phyloP scores from a whole-genome alignment of 2,888 invertebrate genomes.

The Antheraea assamensis region DNA sequence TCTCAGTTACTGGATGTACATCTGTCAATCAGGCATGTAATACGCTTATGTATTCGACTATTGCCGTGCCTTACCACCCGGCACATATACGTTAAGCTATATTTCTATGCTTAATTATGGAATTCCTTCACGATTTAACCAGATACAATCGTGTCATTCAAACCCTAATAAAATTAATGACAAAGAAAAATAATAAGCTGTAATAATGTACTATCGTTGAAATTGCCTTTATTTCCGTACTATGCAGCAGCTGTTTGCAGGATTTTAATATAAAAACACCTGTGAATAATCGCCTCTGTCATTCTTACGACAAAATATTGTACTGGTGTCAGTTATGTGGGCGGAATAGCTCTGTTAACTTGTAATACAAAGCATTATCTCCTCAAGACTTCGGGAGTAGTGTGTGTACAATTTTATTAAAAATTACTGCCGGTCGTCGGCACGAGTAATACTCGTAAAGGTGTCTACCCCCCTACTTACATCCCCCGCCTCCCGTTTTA shows the following conservation, averaged over 20 bases:
- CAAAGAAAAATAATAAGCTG: background rate
- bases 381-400: constrained; percentile 35
- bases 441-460: constrained; percentile 65
- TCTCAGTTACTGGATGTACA: no score
- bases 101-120: no score
- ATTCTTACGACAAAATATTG: background rate
- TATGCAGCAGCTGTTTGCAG: background rate
- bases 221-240: background rate
- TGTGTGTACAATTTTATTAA: constrained; percentile 64
- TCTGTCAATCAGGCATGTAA: no score
- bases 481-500: constrained; percentile 25
- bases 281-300: background rate
- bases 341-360: constrained; percentile 31
- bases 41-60: no score
- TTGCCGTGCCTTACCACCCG: no score
- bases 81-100: no score
- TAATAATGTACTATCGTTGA: background rate
- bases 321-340: background rate
- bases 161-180: no score
- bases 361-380: constrained; percentile 38
- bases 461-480: constrained; percentile 44
- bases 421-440: constrained; percentile 54
- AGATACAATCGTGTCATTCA: no score
- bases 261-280: background rate
- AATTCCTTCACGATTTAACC: no score